A percentile compares a stretch with the other conserved stretches of the same genome.
Conservation (phyloP, 2,113 vertebrate species). For the Podilymbus podiceps region DNA sequence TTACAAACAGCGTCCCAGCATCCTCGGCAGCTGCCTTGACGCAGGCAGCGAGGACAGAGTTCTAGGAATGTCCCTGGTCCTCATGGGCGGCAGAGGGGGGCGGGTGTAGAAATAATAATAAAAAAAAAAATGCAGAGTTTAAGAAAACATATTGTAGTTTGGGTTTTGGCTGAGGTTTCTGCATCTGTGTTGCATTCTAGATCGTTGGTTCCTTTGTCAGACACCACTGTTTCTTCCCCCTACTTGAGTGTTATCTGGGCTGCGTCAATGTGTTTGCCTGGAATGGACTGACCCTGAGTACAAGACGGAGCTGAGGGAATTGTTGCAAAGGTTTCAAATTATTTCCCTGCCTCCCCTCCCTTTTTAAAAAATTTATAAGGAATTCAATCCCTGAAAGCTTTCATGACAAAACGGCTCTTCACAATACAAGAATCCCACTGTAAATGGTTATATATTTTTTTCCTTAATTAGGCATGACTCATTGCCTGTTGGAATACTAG, state of each 20-base stretch:
- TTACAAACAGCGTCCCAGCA: slow-evolving; percentile 59
- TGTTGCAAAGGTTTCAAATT: neutral
- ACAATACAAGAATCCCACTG: neutral
- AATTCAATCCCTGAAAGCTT: neutral
- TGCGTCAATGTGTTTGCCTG: neutral
- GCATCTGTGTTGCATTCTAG: slow-evolving; percentile 1
- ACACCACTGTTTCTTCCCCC: neutral
- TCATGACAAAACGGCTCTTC: neutral
- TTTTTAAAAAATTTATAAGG: neutral
- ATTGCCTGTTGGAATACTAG: neutral
- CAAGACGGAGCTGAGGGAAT: neutral
- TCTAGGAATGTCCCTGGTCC: neutral
- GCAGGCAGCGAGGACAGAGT: neutral
- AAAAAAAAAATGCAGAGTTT: neutral
- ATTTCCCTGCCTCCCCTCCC: neutral
- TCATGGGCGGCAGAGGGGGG: fast-evolving
- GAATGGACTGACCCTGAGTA: neutral
- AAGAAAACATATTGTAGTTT: neutral
- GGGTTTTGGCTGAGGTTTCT: slow-evolving; percentile 29
- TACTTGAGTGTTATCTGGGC: fast-evolving
- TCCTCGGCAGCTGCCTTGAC: slow-evolving; percentile 34
- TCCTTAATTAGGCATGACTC: slow-evolving; percentile 14
- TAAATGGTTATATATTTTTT: slow-evolving; percentile 25
- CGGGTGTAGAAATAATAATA: neutral
- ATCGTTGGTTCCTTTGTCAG: neutral